Evolutionary conservation across 2,797 vertebrate genomes (phyloP).

Genomic region (Argya squamiceps): DNA sequence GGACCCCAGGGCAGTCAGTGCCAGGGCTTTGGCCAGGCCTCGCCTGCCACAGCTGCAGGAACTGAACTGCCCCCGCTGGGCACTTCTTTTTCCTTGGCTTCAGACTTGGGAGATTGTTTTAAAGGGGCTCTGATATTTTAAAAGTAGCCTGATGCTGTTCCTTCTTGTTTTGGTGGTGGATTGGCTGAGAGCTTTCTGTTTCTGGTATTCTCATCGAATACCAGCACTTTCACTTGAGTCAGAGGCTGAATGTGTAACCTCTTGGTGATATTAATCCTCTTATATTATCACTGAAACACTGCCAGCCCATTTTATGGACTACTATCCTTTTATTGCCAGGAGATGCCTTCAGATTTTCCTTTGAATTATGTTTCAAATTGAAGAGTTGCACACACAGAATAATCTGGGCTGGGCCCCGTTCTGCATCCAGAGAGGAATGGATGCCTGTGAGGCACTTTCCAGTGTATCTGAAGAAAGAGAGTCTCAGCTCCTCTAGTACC

Average conservation of each 20-base stretch:
- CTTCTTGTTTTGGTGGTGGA: background rate
- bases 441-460: background rate
- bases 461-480: background rate
- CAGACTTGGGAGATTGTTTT: background rate
- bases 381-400: background rate
- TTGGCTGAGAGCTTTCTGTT: background rate
- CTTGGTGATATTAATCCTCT: background rate
- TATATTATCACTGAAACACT: background rate
- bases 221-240: background rate
- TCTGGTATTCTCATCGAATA: background rate
- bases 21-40: background rate
- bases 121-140: background rate
- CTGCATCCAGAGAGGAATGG: background rate
- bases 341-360: background rate
- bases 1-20: background rate
- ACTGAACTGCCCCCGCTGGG: background rate
- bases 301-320: background rate
- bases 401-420: accelerated
- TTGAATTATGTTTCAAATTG: background rate
- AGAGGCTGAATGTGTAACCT: background rate
- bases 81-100: accelerated
- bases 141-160: background rate
- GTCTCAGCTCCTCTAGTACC: background rate
- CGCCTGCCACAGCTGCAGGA: background rate
- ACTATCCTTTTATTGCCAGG: background rate